phyloP scores from a whole-genome alignment of 2,888 invertebrate species.

The Camponotus fellah region DNA sequence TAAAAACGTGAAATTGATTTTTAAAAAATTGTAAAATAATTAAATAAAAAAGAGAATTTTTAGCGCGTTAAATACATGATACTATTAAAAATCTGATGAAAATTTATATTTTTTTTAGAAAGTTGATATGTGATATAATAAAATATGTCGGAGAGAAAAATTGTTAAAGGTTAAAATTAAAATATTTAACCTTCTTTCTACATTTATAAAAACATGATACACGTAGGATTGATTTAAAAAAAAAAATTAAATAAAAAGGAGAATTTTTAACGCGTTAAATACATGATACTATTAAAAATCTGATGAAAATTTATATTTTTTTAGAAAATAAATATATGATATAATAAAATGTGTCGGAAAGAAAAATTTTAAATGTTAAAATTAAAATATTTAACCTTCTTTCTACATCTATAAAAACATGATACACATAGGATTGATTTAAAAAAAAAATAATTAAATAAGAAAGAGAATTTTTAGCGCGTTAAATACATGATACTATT shows the following conservation, averaged over 20 bases:
- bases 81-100: background rate
- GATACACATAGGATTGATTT: background rate
- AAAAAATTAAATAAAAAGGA: background rate
- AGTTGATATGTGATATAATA: background rate
- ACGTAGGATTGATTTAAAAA: background rate
- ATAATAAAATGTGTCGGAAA: background rate
- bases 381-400: conserved; percentile 82
- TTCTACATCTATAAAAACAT: conserved; percentile 84
- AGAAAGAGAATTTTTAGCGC: background rate
- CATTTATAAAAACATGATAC: conserved; percentile 80
- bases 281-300: background rate
- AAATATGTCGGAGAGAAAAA: background rate
- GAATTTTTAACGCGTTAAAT: background rate
- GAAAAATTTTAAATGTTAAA: conserved; percentile 4
- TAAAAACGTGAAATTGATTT: conserved; percentile 64
- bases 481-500: background rate
- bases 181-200: conserved; percentile 85
- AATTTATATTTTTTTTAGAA: background rate
- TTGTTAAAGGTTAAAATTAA: conserved; percentile 64
- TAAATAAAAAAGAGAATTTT: background rate
- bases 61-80: background rate
- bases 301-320: background rate
- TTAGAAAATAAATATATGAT: background rate
- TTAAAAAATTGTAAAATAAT: background rate
- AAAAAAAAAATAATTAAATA: background rate